Conservation (phyloP, 2,113 vertebrate species). For the Pavo muticus region DNA sequence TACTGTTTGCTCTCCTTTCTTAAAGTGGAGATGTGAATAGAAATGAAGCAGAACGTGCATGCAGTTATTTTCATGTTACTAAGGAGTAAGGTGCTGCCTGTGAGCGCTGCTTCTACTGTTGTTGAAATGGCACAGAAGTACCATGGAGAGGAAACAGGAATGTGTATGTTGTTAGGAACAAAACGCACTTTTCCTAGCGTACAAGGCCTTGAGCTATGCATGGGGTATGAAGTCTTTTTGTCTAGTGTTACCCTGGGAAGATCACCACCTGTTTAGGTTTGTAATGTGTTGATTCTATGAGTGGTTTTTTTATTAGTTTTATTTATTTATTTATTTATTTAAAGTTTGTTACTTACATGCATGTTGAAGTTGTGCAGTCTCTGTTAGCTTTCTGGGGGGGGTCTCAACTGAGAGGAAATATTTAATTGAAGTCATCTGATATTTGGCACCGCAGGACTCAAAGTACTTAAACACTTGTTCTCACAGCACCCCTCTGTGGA, state of each 20-base stretch:
- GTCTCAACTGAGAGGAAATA: background rate
- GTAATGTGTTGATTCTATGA: background rate
- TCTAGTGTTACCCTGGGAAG: background rate
- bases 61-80: background rate
- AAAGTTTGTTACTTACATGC: background rate
- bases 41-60: background rate
- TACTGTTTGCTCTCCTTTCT: background rate
- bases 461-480: background rate
- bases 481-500: conserved; percentile 36
- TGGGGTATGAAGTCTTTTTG: background rate
- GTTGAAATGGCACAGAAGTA: background rate
- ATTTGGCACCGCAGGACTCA: background rate
- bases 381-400: background rate
- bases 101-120: background rate
- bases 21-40: background rate
- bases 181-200: background rate
- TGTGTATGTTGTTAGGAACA: background rate
- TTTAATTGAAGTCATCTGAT: background rate
- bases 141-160: background rate
- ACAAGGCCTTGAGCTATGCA: background rate
- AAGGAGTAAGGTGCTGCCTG: background rate
- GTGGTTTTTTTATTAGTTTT: no score
- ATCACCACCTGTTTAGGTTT: background rate
- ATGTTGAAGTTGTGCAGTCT: background rate
- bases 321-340: background rate